Conservation (phyloP, 2,797 vertebrate genomes). For the Lacerta agilis region DNA sequence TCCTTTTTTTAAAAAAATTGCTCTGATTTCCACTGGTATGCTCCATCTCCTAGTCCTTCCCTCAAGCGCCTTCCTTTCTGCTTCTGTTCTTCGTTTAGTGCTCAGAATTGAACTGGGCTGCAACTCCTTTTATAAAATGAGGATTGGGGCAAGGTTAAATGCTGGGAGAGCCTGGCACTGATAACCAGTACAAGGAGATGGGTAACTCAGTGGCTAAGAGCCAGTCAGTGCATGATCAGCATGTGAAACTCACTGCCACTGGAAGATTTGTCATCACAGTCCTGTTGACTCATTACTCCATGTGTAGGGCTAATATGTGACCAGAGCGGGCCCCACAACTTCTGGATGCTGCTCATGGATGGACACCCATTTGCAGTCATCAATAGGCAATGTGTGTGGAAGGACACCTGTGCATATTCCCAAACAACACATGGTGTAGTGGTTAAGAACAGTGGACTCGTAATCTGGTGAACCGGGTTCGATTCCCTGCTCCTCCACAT, state of each 20-base stretch:
- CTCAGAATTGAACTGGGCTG: not conserved
- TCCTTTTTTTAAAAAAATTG: no score
- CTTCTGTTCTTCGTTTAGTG: not conserved
- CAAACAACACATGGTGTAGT: no score
- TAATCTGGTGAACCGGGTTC: no score
- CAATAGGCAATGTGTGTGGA: not conserved
- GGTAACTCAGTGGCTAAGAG: not conserved
- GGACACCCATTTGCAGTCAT: not conserved
- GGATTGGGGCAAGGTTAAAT: not conserved
- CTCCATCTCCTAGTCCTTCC: not conserved
- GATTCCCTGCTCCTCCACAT: no score
- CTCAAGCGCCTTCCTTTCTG: not conserved
- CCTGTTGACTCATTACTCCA: not conserved
- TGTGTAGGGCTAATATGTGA: not conserved
- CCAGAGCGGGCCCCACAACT: not conserved
- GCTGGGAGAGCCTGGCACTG: not conserved
- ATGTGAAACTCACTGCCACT: not conserved
- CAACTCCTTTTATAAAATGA: not conserved
- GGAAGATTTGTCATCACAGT: not conserved
- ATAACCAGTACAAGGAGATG: not conserved
- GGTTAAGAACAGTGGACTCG: no score
- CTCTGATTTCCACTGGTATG: not conserved
- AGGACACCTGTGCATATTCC: no score
- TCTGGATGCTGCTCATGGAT: not conserved
- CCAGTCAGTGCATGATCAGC: not conserved